A percentile compares a stretch with the other conserved stretches of the same genome.
phyloP scores from a whole-genome alignment of 1,140 invertebrate species.

The Drosophila parabipectinata region DNA sequence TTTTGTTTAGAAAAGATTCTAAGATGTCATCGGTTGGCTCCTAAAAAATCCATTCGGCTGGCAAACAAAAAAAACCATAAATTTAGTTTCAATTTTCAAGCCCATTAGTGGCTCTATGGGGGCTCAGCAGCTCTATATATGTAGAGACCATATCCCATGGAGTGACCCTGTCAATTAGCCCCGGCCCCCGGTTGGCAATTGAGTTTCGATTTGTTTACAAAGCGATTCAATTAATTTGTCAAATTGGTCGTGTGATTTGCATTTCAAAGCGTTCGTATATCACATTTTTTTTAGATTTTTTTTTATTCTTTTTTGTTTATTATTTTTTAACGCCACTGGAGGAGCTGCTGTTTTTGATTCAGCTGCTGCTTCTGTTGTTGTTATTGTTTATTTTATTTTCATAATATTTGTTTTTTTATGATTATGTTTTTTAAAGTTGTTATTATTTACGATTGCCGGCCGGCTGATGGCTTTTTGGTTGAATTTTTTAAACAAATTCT shows the following conservation, averaged over 20 bases:
- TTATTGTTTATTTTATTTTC: constrained; percentile 31
- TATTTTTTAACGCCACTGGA: constrained; percentile 23
- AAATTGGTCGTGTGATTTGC: constrained; percentile 49
- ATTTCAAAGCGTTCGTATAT: constrained; percentile 42
- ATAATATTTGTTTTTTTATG: constrained; percentile 1
- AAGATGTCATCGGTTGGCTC: too few species aligned
- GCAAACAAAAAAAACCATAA: too few species aligned
- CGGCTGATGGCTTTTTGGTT: constrained; percentile 16
- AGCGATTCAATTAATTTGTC: constrained; percentile 54
- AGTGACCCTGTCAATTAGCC: constrained; percentile 17
- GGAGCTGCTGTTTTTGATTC: not conserved
- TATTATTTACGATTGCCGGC: constrained; percentile 37
- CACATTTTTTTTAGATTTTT: constrained; percentile 7
- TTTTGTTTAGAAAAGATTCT: not conserved
- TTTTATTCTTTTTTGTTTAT: constrained; percentile 14
- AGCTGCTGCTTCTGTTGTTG: constrained; percentile 12
- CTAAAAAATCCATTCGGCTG: too few species aligned
- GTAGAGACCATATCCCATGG: not conserved
- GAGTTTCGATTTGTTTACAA: constrained; percentile 48
- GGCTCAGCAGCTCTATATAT: not conserved
- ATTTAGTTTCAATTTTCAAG: not conserved
- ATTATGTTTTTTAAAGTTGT: constrained; percentile 17
- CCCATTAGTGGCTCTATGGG: not conserved
- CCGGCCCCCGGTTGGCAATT: constrained; percentile 2
- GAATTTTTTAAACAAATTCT: not conserved